Conservation (phyloP, 2,797 vertebrate genomes). For the Crocodylus rhombifer region DNA sequence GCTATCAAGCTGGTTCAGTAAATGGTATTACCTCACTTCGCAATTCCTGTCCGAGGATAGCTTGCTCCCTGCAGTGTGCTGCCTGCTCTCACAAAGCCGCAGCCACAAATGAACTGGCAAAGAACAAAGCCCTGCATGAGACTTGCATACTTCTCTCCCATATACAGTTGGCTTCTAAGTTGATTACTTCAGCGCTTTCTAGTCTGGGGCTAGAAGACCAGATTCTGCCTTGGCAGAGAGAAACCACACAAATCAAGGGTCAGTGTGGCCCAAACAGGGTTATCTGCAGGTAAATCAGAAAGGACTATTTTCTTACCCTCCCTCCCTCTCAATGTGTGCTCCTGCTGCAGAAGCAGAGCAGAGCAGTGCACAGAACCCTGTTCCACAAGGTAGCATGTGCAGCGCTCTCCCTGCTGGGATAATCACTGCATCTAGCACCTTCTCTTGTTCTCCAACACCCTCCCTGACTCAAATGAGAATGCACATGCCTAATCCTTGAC, state of each 20-base stretch:
- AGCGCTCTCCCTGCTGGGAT: not conserved
- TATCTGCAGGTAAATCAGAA: not conserved
- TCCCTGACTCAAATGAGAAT: accelerated
- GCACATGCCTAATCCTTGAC: not conserved
- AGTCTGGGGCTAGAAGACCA: not conserved
- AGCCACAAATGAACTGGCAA: not conserved
- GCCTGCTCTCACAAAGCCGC: not conserved
- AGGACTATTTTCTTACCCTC: not conserved
- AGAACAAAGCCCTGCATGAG: not conserved
- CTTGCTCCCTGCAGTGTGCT: not conserved
- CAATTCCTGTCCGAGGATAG: not conserved
- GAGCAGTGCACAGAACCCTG: not conserved
- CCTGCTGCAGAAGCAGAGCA: not conserved
- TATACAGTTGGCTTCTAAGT: not conserved
- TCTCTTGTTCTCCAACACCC: not conserved
- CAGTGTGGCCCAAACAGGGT: not conserved
- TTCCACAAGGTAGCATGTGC: not conserved
- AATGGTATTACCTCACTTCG: no score
- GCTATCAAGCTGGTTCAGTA: no score
- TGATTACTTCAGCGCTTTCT: not conserved
- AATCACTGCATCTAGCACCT: no score
- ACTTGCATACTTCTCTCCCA: not conserved
- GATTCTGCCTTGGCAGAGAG: not conserved
- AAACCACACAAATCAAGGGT: not conserved
- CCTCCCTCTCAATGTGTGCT: not conserved